Base-by-base conservation (phyloP, 2,797 vertebrate species). In the Cuculus canorus region DNA sequence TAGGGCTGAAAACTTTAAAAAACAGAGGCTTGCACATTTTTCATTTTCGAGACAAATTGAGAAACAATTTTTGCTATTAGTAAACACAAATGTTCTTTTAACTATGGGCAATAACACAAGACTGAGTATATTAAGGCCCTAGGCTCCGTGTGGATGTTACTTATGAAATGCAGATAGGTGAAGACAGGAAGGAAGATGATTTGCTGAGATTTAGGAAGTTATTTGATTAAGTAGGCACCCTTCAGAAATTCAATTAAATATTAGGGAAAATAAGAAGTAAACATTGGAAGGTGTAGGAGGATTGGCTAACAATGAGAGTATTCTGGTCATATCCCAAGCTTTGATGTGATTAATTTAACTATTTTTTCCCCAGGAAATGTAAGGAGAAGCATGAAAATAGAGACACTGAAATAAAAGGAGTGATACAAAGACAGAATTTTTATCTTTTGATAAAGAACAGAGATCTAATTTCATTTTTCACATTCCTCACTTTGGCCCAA, bases 171-270 rank as follows among this genome's bases (percentile, higher is more conserved):
- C 8, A 90, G 78, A 86, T 13, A 65, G 11, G 6, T 57, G 47
- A 86, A 73, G 41, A 68, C 73, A 88, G 41, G 27, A 82, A 75
- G 17, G 19, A 82, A 92, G 11, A 15, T n/a, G 0, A 0, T 83
- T 81, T 83, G 7, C 25, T 70, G 45, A 73, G 75, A 70, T 80
- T 76, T 70, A 87, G 25, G 30, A 90, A 53, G 13, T 32, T 52
- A 63, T 50, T 82, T 73, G 41, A 83, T 65, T 60, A 82, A 85
- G 53, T 48, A 73, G 22, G 11, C 53, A 70, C 3, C 16, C 15
- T 70, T 91, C n/a, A 87, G 64, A 91, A 95, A 89, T 68, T 93
- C 32, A 47, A 9, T 53, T 73, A 83, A 64, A 77, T 70, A 66
- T 76, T 52, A 70, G 53, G 30, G 11, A 91, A 82, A 90, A 82